Base-by-base conservation (phyloP, 1,140 invertebrate genomes). In the Sinella curviseta region DNA sequence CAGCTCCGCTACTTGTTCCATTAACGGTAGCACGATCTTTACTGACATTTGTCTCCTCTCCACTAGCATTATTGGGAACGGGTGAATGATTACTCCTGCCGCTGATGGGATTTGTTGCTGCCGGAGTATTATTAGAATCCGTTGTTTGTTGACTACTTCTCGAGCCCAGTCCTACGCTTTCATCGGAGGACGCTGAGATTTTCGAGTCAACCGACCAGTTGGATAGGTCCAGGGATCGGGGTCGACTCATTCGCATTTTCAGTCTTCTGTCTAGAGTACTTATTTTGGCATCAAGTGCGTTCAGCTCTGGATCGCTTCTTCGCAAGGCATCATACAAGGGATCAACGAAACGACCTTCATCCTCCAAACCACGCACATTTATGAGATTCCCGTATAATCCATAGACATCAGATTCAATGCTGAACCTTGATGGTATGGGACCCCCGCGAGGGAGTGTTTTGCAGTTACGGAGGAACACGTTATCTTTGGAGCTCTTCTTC, bases 131-230 rank as follows among this genome's bases (percentile, higher is more conserved):
- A 91, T 91, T 76, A 90, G 92, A 57, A 91, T 92, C 85, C 91
- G 57, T 60, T 14, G 74, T 57, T 79, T 73, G 60, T 78, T 34
- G 77, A 74, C 31, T 76, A 34, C 65, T 81, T 75, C 77, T 54
- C 33, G 31, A 48, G 77, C 77, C 75, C 74, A 81, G 60, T 76
- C 80, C 76, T 86, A 93, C 90, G 81, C 93, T 93, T 84, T 94
- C 93, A 84, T 94, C 93, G 74, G 93, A 94, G 0, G 93, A 94
- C 16, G 94, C 85, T 26, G 93, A 94, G 1, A 93, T 92, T 79
- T 93, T 90, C 0, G 94, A 95, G 85, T 95, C 94, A 0, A 95
- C 94, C 0, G 94, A 95, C 93, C 94, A 94, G 85, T 94, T 95
- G 1, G 93, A 94, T 0, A 96, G 85, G 85, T 97, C 94, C 36